phyloP scores from a whole-genome alignment of 2,113 vertebrate genomes.

The Malaclemys terrapin region DNA sequence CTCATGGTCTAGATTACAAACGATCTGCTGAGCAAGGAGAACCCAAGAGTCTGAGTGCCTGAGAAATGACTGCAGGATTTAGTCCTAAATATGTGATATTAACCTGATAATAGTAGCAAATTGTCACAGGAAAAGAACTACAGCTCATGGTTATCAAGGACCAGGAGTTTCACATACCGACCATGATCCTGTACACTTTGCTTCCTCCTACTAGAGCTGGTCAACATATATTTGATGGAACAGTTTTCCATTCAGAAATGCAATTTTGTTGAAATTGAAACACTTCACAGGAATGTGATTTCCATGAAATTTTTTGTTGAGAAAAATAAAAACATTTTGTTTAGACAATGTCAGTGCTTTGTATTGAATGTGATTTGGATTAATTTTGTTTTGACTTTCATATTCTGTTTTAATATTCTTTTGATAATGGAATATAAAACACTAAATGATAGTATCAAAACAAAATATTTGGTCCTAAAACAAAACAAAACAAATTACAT shows the following conservation, averaged over 20 bases:
- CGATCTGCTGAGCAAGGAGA: background rate
- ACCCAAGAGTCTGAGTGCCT: slow-evolving; percentile 16
- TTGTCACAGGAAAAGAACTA: slow-evolving; percentile 12
- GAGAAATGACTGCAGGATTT: slow-evolving; percentile 1
- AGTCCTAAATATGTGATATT: background rate
- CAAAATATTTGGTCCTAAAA: slow-evolving; percentile 58
- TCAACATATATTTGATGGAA: slow-evolving; percentile 41
- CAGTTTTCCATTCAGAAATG: slow-evolving; percentile 11
- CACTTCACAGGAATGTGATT: slow-evolving; percentile 24
- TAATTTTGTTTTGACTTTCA: background rate
- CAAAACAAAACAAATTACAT: slow-evolving; percentile 28
- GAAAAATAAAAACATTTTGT: background rate
- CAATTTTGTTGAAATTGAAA: slow-evolving; percentile 49
- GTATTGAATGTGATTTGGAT: background rate
- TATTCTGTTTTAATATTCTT: background rate
- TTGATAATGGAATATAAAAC: slow-evolving; percentile 23
- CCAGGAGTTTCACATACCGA: slow-evolving; percentile 28
- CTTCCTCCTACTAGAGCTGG: slow-evolving; percentile 32
- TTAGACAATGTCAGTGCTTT: background rate
- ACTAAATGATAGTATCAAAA: slow-evolving; percentile 60
- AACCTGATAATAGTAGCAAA: slow-evolving; percentile 20
- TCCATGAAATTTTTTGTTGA: background rate
- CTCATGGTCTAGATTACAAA: slow-evolving; percentile 4
- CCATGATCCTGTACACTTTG: slow-evolving; percentile 52
- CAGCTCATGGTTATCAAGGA: slow-evolving; percentile 6